Evolutionary conservation across 2,888 invertebrate genomes (phyloP).

Genomic region (Coelopa pilipes): DNA sequence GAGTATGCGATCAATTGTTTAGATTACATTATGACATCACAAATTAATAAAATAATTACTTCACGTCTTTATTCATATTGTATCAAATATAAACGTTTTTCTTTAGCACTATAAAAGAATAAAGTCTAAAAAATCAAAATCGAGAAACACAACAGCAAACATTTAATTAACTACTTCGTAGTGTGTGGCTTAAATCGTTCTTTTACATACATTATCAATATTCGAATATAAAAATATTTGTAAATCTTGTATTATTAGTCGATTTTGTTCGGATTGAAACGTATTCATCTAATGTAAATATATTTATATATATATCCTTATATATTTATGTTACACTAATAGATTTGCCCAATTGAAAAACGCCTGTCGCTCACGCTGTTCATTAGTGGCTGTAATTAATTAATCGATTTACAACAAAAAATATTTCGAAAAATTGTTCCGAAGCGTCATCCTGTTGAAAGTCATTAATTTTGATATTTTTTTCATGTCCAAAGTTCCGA

Average conservation of each 20-base stretch:
- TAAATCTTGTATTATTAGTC: not conserved
- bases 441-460: slow-evolving; percentile 35
- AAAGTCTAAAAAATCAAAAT: not conserved
- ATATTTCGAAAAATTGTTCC: slow-evolving; percentile 6
- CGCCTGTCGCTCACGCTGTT: too few relatives aligned
- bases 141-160: slow-evolving; percentile 33
- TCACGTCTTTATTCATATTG: slow-evolving; percentile 12
- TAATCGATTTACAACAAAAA: too few relatives aligned
- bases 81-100: slow-evolving; percentile 28
- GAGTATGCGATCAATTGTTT: too few relatives aligned
- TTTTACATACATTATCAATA: slow-evolving; percentile 17
- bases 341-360: too few relatives aligned
- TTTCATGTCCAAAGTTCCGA: not conserved
- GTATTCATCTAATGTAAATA: too few relatives aligned
- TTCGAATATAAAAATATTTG: slow-evolving; percentile 28
- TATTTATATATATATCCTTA: too few relatives aligned
- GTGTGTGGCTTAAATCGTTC: slow-evolving; percentile 18
- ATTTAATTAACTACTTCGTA: slow-evolving; percentile 29
- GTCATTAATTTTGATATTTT: slow-evolving; percentile 22
- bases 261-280: too few relatives aligned
- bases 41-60: too few relatives aligned
- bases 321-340: too few relatives aligned
- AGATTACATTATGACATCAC: too few relatives aligned
- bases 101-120: not conserved
- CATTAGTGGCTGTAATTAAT: too few relatives aligned